phyloP scores from a whole-genome alignment of 2,113 vertebrate species.

The Speoplatyrhinus poulsoni region DNA sequence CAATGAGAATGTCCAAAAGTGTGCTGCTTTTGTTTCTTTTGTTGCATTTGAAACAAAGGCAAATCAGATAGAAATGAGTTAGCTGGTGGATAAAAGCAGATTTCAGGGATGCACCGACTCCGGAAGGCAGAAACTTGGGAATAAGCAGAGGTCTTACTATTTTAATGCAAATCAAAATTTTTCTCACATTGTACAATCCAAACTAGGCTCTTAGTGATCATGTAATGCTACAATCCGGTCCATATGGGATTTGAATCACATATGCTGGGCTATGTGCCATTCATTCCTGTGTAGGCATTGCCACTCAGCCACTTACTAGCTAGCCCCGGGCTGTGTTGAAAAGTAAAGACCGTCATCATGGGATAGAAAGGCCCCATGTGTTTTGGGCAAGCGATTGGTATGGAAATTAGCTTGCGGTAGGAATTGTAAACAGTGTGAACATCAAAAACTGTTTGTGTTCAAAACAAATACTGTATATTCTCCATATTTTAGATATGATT shows the following conservation, averaged over 20 bases:
- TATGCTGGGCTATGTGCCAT: not conserved
- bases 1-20: too few relatives aligned
- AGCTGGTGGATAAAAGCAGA: too few relatives aligned
- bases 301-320: constrained; percentile 11
- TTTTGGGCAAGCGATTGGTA: constrained; percentile 21
- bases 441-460: not conserved
- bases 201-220: too few relatives aligned
- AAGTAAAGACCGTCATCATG: constrained; percentile 30
- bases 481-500: not conserved
- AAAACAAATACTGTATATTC: not conserved
- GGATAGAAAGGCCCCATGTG: constrained; percentile 16
- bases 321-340: constrained; percentile 31
- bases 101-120: too few relatives aligned
- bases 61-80: too few relatives aligned
- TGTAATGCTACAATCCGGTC: too few relatives aligned
- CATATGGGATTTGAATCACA: not conserved
- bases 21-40: too few relatives aligned
- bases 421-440: constrained; percentile 3
- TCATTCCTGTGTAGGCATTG: constrained; percentile 17
- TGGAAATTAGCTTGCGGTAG: constrained; percentile 27
- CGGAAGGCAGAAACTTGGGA: too few relatives aligned
- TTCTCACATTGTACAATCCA: too few relatives aligned
- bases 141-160: too few relatives aligned
- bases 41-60: too few relatives aligned
- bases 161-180: too few relatives aligned